A percentile compares a stretch with the other conserved stretches of the same genome.
These are phyloP conservation scores for Spilogale gracilis DNA, from an alignment of 2,113 vertebrate genomes.

Conservation along the genomic window DNA sequence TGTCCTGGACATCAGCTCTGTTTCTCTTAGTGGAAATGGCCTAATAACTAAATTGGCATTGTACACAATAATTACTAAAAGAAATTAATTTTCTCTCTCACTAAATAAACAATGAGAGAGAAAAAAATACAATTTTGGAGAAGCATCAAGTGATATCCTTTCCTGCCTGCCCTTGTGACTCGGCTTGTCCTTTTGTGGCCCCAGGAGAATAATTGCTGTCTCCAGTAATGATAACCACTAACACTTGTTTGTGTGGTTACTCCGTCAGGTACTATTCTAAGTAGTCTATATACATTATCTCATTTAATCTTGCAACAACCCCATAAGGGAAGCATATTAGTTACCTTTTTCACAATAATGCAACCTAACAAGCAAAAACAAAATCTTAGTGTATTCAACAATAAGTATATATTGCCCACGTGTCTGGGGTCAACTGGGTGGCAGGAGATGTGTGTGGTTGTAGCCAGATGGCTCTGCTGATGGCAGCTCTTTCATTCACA, in stretches of 20 bases:
- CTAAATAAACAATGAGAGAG: conserved; percentile 27
- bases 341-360: neutral
- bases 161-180: neutral
- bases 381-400: neutral
- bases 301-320: neutral
- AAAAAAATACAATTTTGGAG: neutral
- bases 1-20: neutral
- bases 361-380: neutral
- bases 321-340: neutral
- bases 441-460: too few relatives aligned
- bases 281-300: neutral
- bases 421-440: neutral
- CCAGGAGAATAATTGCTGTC: neutral
- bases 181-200: neutral
- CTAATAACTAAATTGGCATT: neutral
- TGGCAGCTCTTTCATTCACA: neutral
- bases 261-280: neutral
- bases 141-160: neutral
- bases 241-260: neutral
- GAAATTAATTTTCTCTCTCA: neutral
- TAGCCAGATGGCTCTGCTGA: neutral
- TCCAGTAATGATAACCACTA: neutral
- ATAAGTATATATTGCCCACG: neutral
- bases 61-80: conserved; percentile 12
- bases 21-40: conserved; percentile 8